A percentile compares a stretch with the other conserved stretches of the same genome.
Conservation (phyloP, 1,140 invertebrate genomes). For the Ptiloglossa arizonensis region DNA sequence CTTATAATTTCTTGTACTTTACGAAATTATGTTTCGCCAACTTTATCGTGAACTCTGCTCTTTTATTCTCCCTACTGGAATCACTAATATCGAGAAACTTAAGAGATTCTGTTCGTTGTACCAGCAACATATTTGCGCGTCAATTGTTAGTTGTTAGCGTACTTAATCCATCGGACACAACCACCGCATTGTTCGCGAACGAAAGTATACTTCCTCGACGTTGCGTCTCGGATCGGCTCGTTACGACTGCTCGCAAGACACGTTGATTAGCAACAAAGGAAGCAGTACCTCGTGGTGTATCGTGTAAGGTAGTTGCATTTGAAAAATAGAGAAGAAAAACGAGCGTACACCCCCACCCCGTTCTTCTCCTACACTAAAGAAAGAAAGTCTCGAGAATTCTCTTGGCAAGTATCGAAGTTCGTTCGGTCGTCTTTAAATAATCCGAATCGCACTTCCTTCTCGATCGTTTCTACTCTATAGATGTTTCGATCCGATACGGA, state of each 20-base stretch:
- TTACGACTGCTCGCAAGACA: background rate
- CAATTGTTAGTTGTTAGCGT: background rate
- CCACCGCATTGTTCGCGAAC: slow-evolving; percentile 5
- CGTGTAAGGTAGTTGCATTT: slow-evolving; percentile 41
- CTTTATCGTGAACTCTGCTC: too few species aligned
- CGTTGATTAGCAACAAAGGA: background rate
- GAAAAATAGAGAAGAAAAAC: slow-evolving; percentile 53
- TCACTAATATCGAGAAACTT: too few species aligned
- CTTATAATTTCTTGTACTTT: background rate
- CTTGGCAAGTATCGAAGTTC: slow-evolving; percentile 63
- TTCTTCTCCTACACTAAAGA: slow-evolving; percentile 14
- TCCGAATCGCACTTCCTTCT: slow-evolving; percentile 40
- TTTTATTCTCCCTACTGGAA: background rate
- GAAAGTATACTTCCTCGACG: background rate
- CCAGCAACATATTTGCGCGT: background rate
- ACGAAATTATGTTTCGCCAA: background rate
- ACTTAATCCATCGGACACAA: background rate
- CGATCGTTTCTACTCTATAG: background rate
- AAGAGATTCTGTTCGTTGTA: background rate
- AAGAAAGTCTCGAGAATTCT: slow-evolving; percentile 53
- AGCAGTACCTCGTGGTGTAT: background rate
- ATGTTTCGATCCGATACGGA: background rate
- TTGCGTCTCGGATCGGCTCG: background rate
- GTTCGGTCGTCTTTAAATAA: slow-evolving; percentile 71
- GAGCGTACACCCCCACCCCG: slow-evolving; percentile 5